These are phyloP conservation scores for Fregata magnificens DNA, from an alignment of 2,113 vertebrate species.

Conservation along the genomic window DNA sequence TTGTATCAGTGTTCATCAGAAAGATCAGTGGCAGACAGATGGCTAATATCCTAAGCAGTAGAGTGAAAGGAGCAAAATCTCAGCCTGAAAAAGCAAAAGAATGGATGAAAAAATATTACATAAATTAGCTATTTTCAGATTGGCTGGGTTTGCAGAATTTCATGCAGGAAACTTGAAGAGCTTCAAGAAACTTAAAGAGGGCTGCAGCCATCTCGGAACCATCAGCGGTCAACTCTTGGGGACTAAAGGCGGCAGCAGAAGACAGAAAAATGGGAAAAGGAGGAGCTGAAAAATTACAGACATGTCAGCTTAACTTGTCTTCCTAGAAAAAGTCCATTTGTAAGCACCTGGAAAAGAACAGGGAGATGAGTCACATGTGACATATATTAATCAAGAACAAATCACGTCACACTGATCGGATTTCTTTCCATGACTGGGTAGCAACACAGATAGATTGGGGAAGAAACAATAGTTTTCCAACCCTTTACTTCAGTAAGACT, in stretches of 20 bases:
- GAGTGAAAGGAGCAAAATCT: neutral
- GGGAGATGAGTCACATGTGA: neutral
- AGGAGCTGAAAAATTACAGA: neutral
- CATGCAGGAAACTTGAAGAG: neutral
- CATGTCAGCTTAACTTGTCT: neutral
- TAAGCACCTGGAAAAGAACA: constrained; percentile 6
- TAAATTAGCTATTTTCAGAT: neutral
- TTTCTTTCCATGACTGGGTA: neutral
- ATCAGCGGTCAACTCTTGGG: neutral
- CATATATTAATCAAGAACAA: neutral
- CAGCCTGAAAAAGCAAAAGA: neutral
- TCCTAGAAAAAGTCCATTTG: neutral
- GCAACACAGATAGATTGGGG: neutral
- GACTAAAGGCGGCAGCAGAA: neutral
- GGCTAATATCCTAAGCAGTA: neutral
- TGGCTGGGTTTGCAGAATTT: neutral
- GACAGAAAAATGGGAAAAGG: neutral
- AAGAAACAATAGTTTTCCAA: neutral
- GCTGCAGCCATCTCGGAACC: neutral
- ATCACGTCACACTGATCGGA: neutral
- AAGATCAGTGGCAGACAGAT: neutral
- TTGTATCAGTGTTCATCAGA: neutral
- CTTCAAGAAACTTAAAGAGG: neutral
- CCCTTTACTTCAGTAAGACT: neutral
- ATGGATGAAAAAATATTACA: neutral